A percentile compares a stretch with the other conserved stretches of the same genome.
These are phyloP conservation scores for Rhegmatorhina hoffmannsi DNA, from an alignment of 2,113 vertebrate genomes.

Conservation along the genomic window DNA sequence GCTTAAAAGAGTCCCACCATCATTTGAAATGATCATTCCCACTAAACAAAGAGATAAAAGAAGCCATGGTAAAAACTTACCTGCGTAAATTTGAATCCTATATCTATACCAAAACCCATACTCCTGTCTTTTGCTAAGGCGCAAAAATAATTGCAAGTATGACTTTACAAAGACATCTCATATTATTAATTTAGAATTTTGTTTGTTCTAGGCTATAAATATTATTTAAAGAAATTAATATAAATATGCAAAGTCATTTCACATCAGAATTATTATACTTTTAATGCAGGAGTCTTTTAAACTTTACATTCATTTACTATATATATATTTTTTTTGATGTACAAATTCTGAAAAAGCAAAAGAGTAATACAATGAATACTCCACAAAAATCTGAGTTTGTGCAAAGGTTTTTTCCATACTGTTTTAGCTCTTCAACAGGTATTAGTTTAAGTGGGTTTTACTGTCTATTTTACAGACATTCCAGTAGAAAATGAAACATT, in stretches of 20 bases:
- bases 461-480: slow-evolving; percentile 63
- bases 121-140: neutral
- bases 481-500: slow-evolving; percentile 65
- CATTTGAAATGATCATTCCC: neutral
- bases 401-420: neutral
- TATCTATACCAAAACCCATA: neutral
- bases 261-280: neutral
- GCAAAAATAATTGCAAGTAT: neutral
- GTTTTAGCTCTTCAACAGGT: slow-evolving; percentile 64
- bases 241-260: neutral
- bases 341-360: neutral
- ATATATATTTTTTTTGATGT: neutral
- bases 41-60: neutral
- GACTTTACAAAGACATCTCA: neutral
- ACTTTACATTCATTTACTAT: neutral
- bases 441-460: slow-evolving; percentile 63
- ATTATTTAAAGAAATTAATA: neutral
- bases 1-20: neutral
- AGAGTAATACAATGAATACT: neutral
- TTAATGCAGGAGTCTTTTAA: neutral
- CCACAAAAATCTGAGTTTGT: neutral
- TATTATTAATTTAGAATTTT: neutral
- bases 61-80: neutral
- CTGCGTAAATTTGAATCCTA: neutral
- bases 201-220: neutral